Evolutionary conservation across 2,797 vertebrate genomes (phyloP), one percentile per base, ranked within the genome.

Genomic region (Cynopterus sphinx): DNA sequence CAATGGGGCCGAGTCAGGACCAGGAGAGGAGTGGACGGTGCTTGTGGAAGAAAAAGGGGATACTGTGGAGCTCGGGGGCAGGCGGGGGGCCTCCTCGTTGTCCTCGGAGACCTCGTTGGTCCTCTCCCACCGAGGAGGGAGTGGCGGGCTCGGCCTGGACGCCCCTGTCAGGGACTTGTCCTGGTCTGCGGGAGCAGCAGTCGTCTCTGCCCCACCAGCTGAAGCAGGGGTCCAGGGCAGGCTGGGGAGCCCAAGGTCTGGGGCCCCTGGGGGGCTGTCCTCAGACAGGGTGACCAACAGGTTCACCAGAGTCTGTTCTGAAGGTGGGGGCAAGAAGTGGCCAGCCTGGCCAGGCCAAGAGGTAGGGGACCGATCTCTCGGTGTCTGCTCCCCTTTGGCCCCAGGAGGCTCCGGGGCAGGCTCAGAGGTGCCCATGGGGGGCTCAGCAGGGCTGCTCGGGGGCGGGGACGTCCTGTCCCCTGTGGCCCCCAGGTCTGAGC

Each of bases 61-160:
- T 0, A 1, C 49, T 5, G 43, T 22, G n/a, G 92, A 16, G 31
- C 1, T 21, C 1, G 13, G 41, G 21, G 85, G 78, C 11, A 26
- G 22, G 17, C 1, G 3, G 0, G 49, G 6, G 0, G 65, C 28
- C 7, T 75, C 61, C 39, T 49, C 78, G 0, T 63, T 1, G 0
- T 95, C 97, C 61, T 75, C 49, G 0, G 78, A 92, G 61, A 93
- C 73, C 43, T 94, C 94, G 3, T 91, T 91, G 87, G 88, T 88
- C 28, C 63, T 51, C 19, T 57, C 75, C 90, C 75, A 67, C 73
- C 7, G 2, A 0, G 65, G 83, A 17, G 83, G 13, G 0, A 31
- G n/a, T 0, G 1, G 75, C 39, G 10, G n/a, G 61, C 22, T 46
- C 55, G 75, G 63, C 26, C 68, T 2, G 3, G 79, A 67, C 31